Base-by-base conservation (phyloP, 1,140 invertebrate species). In the Cotesia chilonis region DNA sequence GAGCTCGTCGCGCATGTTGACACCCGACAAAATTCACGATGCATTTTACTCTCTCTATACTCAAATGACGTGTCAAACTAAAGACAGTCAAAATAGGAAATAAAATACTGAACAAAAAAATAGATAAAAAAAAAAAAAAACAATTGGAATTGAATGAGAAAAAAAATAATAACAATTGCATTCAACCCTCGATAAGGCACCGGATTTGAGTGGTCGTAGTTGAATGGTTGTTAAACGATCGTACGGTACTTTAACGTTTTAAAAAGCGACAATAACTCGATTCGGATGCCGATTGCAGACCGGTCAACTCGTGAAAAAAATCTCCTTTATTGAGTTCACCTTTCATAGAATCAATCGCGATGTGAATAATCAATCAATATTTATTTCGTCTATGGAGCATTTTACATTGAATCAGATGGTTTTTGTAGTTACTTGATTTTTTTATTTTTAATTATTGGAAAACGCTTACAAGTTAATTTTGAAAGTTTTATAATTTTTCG, bases 21-120 rank as follows among this genome's bases (percentile, higher is more conserved):
- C 57, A 20, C 17, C 55, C 38, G 51, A 61, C 68, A 28, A 70
- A 61, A 70, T 70, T 63, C 37, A 12, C 68, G 14, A 70, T 51
- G 41, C 68, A 63, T 60, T 63, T 20, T 28, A 28, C 28, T 28
- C 28, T 28, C 28, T 59, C 57, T 59, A 7, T 47, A 47, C 41
- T 47, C 6, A 7, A 28, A 55, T 59, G 28, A 20, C 57, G 57
- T 59, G 57, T 59, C 57, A 59, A 57, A n/a, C 59, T 41, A 12
- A 63, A 59, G 57, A 47, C 37, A 59, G 17, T 10, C 57, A 28
- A 68, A 17, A 68, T 14, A 41, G 41, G 28, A 28, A 28, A 28
- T 28, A 28, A 28, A 28, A 28, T 28, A 47, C 41, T 9, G 10
- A 47, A 47, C 6, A 47, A 47, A 47, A 7, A 47, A 7, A 41